These are phyloP conservation scores for Ophioderma brevispina DNA, from an alignment of 35 echinoderm and acorn worm genomes.

Conservation along the genomic window DNA sequence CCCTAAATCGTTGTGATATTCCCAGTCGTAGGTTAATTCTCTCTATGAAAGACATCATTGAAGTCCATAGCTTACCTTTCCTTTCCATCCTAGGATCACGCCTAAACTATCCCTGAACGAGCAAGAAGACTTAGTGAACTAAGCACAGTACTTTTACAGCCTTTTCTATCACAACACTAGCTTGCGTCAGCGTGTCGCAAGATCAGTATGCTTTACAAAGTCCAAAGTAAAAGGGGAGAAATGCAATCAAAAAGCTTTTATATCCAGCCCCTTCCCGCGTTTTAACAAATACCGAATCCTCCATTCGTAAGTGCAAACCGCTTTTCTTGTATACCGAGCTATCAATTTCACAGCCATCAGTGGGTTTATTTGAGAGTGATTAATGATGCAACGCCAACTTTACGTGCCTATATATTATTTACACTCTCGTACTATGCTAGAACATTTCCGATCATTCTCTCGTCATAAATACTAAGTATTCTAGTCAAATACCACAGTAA, in stretches of 20 bases:
- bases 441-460: not conserved
- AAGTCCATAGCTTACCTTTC: not conserved
- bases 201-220: not conserved
- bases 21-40: too few relatives aligned
- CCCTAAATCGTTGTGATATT: too few relatives aligned
- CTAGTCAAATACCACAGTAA: not conserved
- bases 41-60: too few relatives aligned
- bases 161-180: not conserved
- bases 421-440: not conserved
- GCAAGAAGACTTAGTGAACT: not conserved
- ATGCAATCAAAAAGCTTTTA: conserved; percentile 8
- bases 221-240: not conserved
- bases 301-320: not conserved
- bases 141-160: not conserved
- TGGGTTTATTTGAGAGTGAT: not conserved
- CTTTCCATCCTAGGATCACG: not conserved
- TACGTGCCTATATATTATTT: not conserved
- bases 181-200: not conserved
- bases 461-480: not conserved
- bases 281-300: not conserved
- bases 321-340: not conserved
- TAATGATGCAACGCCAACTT: not conserved
- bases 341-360: not conserved
- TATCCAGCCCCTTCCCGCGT: conserved; percentile 1
- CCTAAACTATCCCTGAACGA: not conserved